Conservation (phyloP, 2,888 invertebrate species). For the Lamellibrachia satsuma region DNA sequence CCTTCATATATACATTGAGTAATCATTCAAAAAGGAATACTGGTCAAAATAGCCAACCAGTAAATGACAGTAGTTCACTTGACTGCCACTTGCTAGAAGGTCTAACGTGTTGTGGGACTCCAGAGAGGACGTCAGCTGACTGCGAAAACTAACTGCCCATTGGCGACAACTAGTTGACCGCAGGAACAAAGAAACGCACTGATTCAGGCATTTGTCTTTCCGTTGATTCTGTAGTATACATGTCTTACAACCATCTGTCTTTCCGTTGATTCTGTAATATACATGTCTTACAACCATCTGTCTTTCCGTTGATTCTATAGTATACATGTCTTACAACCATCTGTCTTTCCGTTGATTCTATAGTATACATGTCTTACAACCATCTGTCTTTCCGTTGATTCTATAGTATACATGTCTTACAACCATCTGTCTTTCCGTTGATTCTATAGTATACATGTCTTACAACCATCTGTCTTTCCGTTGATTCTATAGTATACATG, state of each 20-base stretch:
- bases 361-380: not conserved
- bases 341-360: not conserved
- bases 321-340: not conserved
- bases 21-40: too few species aligned
- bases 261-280: not conserved
- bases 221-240: not conserved
- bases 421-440: not conserved
- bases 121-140: too few species aligned
- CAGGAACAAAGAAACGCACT: too few species aligned
- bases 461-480: not conserved
- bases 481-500: not conserved
- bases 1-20: too few species aligned
- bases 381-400: not conserved
- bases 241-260: not conserved
- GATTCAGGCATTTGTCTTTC: too few species aligned
- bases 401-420: not conserved
- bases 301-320: not conserved
- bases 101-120: too few species aligned
- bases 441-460: not conserved
- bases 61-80: too few species aligned
- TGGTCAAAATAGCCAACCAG: too few species aligned
- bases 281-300: not conserved
- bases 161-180: too few species aligned
- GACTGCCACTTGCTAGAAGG: too few species aligned
- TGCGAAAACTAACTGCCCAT: too few species aligned